Base-by-base conservation (phyloP, 1,140 invertebrate genomes). In the Drusus annulatus region DNA sequence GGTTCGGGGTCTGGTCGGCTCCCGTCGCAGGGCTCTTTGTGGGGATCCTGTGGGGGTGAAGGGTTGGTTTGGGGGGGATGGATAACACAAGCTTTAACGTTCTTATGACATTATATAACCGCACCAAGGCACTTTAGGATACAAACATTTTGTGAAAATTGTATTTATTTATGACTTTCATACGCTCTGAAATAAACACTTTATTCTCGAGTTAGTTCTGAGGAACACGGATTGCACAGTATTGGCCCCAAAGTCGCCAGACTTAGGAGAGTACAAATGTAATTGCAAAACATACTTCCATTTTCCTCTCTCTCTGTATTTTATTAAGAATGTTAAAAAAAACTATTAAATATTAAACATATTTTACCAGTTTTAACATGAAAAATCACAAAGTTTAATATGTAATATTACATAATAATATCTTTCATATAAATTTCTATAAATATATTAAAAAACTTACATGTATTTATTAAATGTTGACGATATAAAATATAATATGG, bases 71-170 rank as follows among this genome's bases (percentile, higher is more conserved):
- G 13, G 74, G 36, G 60, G 16, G 62, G 62, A 36, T 68, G 25
- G 80, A 81, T 81, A 83, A 83, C 82, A 83, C 82, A 83, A 83
- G 82, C 82, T 83, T 83, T 83, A 83, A 83, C 52, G 82, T 83
- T 83, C 82, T 83, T 83, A 83, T 83, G 82, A 83, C 82, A 81
- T 81, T 81, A 81, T 80, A 75, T 83, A 79, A 80, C 75, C 78
- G 82, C 82, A 83, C 82, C 82, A 81, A 83, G 82, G 82, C 82
- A 83, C 82, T 74, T 80, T 81, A 79, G 78, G 58, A 79, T 83
- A 81, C 77, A 71, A 76, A 82, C 10, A 79, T 76, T 56, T 69
- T 25, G 54, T 60, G 73, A 25, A 58, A 54, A 54, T 62, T 31
- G 16, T 58, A 56, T 58, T 45, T 54, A 58, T 36, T 75, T 75